Conservation (phyloP, 92 coral and sea anemone species). For the Epizoanthus rinbou region DNA sequence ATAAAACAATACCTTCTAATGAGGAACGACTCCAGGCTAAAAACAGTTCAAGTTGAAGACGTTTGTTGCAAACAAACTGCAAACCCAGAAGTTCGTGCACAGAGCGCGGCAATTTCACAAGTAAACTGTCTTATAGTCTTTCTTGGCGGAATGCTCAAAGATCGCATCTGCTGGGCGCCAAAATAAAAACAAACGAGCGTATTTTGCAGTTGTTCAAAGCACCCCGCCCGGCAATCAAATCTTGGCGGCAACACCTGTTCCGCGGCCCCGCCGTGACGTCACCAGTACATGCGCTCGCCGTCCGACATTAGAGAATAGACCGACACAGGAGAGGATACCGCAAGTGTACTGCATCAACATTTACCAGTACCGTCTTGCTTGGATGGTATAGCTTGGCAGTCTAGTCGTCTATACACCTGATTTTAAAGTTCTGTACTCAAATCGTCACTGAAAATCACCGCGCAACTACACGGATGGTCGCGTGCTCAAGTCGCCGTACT, state of each 20-base stretch:
- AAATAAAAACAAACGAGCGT: slow-evolving; percentile 19
- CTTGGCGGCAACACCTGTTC: slow-evolving; percentile 29
- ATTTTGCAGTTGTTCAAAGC: slow-evolving; percentile 40
- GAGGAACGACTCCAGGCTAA: slow-evolving; percentile 6
- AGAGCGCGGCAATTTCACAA: slow-evolving; percentile 3
- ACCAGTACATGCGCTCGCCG: background rate
- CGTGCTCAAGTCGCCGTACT: too few relatives aligned
- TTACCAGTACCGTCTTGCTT: too few relatives aligned
- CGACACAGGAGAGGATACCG: background rate
- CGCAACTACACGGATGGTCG: too few relatives aligned
- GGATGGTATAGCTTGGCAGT: too few relatives aligned
- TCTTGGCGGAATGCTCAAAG: too few relatives aligned
- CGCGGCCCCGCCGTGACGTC: background rate
- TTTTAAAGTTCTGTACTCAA: too few relatives aligned
- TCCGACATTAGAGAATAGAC: background rate
- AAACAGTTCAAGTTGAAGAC: background rate
- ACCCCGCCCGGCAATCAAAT: slow-evolving; percentile 21
- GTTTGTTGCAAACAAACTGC: background rate
- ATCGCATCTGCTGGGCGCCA: background rate
- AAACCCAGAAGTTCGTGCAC: background rate
- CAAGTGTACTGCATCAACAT: background rate
- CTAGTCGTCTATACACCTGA: too few relatives aligned
- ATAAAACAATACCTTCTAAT: slow-evolving; percentile 38
- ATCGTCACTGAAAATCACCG: too few relatives aligned
- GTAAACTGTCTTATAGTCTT: background rate